Evolutionary conservation across 2,797 vertebrate genomes (phyloP), one percentile per base, ranked within the genome.

Genomic region (Acrocephalus scirpaceus): DNA sequence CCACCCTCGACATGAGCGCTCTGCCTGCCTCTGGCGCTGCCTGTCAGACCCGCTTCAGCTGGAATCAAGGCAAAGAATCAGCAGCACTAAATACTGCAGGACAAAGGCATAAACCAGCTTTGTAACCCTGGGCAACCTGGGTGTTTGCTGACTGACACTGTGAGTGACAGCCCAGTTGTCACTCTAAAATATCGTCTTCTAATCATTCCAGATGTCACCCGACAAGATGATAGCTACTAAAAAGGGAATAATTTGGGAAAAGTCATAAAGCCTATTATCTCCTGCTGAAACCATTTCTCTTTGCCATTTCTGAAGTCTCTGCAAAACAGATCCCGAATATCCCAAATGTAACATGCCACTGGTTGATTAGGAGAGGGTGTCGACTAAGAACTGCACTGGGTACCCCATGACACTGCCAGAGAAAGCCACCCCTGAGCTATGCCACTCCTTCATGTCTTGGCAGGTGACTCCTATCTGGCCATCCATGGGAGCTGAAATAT

Each of bases 61-160:
- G 90, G 93, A 96, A 92, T 94, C 95, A 88, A 96, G 93, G 95
- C 96, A 95, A 79, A 88, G 91, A 94, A 86, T 93, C 94, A 94
- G 93, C 88, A 85, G 77, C 60, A 54, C 71, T 96, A 95, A 96
- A 96, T 96, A 94, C 86, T 93, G 16, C 86, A 94, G 95, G 94
- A 97, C 88, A 96, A 96, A 97, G 80, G 73, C 94, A 93, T 27
- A 82, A 95, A 95, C 90, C 91, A 93, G 94, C 96, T 93, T 93
- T 87, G 96, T 96, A 96, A 96, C 96, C 96, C 95, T 93, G 80
- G 96, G 95, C 95, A 96, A 97, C 96, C 83, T 92, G 93, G 77
- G 56, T 95, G 95, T 96, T 96, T 97, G 93, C 88, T 94, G 93
- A 95, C 90, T 95, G 95, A 90, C 94, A 92, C 60, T 69, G 67